A percentile compares a stretch with the other conserved stretches of the same genome.
Conservation (phyloP, 2,113 vertebrate genomes). For the Perognathus longimembris region DNA sequence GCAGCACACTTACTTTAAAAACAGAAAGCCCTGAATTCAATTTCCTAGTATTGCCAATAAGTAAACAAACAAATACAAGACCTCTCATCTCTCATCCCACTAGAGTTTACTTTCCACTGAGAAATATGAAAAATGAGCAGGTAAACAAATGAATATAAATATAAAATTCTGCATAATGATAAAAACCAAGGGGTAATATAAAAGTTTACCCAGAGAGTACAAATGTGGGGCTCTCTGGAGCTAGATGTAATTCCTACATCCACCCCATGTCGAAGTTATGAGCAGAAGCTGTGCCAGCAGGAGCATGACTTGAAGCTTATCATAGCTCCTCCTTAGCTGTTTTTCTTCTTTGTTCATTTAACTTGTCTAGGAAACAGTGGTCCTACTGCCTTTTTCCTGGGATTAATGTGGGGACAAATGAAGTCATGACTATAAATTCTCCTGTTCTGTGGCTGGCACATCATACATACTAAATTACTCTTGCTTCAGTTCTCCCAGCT, state of each 20-base stretch:
- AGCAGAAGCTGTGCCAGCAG: neutral
- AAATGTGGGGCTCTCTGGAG: neutral
- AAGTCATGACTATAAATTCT: slow-evolving; percentile 62
- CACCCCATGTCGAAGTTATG: neutral
- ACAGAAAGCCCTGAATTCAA: no score
- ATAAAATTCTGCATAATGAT: no score
- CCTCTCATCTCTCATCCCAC: no score
- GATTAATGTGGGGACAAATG: slow-evolving; percentile 15
- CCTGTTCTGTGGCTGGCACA: neutral
- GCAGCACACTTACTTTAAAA: no score
- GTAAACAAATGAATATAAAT: no score
- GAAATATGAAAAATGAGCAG: no score
- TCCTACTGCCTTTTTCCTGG: neutral
- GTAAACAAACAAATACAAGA: no score
- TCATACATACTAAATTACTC: slow-evolving; percentile 18
- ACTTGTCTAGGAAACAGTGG: neutral
- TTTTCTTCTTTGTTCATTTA: neutral
- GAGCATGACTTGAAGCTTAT: neutral
- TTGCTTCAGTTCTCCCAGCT: slow-evolving; percentile 4
- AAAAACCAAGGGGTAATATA: no score
- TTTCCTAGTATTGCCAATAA: no score
- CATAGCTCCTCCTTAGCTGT: accelerated
- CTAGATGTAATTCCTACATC: neutral
- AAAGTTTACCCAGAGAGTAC: neutral
- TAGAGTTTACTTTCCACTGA: no score